Conservation (phyloP, 2,797 vertebrate genomes). For the Chiloscyllium punctatum region DNA sequence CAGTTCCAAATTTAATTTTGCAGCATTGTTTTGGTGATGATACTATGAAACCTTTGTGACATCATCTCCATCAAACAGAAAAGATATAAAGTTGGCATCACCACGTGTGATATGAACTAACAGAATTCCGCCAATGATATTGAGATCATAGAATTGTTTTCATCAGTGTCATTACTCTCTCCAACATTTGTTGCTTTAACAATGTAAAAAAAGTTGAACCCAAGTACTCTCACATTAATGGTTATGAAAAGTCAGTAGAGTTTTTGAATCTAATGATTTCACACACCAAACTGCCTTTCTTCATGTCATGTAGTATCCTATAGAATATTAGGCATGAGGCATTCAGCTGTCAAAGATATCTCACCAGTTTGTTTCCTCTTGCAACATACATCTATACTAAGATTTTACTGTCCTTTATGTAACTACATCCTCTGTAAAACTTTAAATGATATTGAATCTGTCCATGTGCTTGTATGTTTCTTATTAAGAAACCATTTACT, state of each 20-base stretch:
- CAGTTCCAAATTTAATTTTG: neutral
- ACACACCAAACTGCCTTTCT: neutral
- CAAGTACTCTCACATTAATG: neutral
- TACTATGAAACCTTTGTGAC: neutral
- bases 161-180: neutral
- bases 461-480: neutral
- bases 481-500: neutral
- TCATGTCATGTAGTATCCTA: neutral
- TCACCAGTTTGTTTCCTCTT: neutral
- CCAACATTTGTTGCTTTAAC: neutral
- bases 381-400: neutral
- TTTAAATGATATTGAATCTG: neutral
- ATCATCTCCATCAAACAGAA: conserved; percentile 1
- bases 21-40: neutral
- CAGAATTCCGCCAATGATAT: conserved; percentile 11
- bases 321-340: too few relatives aligned
- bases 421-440: neutral
- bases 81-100: neutral
- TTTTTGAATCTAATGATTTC: neutral
- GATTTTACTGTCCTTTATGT: neutral
- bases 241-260: neutral
- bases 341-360: neutral
- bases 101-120: neutral
- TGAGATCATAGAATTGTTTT: neutral
- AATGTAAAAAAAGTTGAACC: neutral